These are phyloP conservation scores for Leptinotarsa haldemani DNA, from an alignment of 2,888 invertebrate species.

Conservation along the genomic window DNA sequence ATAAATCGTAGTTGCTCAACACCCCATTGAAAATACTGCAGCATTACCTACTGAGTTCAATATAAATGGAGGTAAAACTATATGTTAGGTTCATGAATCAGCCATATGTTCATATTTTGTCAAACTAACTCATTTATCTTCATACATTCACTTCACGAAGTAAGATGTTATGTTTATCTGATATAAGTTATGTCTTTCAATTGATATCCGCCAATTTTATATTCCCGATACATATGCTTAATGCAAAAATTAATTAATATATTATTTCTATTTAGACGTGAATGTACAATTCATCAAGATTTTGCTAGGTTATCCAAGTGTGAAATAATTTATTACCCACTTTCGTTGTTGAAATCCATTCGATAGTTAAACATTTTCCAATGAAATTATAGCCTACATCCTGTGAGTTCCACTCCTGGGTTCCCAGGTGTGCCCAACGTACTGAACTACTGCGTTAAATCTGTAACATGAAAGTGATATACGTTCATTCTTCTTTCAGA, in stretches of 20 bases:
- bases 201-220: no score
- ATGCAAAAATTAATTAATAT: not conserved
- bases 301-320: not conserved
- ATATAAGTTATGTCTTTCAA: no score
- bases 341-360: conserved; percentile 2
- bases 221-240: no score
- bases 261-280: not conserved
- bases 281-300: not conserved
- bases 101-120: no score
- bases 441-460: conserved; percentile 13
- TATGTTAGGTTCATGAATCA: no score
- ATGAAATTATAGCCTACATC: conserved; percentile 8
- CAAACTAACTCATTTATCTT: no score
- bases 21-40: no score
- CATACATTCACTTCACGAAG: no score
- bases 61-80: no score
- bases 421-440: conserved; percentile 15
- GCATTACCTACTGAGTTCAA: no score
- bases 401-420: conserved; percentile 18
- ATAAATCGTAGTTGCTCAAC: no score
- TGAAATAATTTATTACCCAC: conserved; percentile 3
- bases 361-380: conserved; percentile 11
- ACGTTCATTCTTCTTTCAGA: conserved; percentile 9
- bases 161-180: no score
- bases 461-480: conserved; percentile 14